Evolutionary conservation across 2,888 invertebrate species (phyloP), one percentile per base, ranked within the genome.

Genomic region (Apamea anceps): DNA sequence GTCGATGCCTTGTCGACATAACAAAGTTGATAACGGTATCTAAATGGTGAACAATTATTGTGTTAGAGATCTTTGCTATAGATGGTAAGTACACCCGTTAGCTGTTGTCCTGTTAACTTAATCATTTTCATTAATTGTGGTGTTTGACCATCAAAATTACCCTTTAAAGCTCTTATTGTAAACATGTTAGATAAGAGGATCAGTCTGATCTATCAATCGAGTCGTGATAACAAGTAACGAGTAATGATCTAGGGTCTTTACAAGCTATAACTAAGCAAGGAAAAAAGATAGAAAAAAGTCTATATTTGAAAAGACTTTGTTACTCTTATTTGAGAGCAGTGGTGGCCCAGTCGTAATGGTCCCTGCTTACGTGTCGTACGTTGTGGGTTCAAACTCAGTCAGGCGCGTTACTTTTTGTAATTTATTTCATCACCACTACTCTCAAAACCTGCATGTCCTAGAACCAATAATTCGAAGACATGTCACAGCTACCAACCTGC

Each of bases 1-100:
- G 60, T 12, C 15, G 32, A 21, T 75, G 42, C 32, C 15, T 45
- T 45, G 32, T 21, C 15, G 13, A 18, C 42, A 21, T 28, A 21
- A 15, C 15, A 51, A 80, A 65, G 18, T 65, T 57, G 37, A 25
- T 25, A 18, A 13, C 25, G 18, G n/a, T 66, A 15, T 42, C 21
- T 67, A 15, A 60, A 82, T 42, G n/a, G 5, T 82, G 15, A 60
- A n/a, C 28, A 42, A 65, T 81, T 10, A 28, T 28, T 12, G 8
- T 37, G 10, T 63, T 25, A 60, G 8, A 21, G 28, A 18, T 60
- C 12, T 32, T 18, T 18, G 32, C 32, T 15, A 15, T 32, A 25
- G 25, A 54, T 25, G 25, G 21, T 28, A 62, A 8, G 0, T 21
- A 28, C 54, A 18, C 65, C 28, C 8, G 21, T 5, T 21, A 25